Conservation (phyloP, 2,113 vertebrate genomes). For the Triplophysa tibetana region DNA sequence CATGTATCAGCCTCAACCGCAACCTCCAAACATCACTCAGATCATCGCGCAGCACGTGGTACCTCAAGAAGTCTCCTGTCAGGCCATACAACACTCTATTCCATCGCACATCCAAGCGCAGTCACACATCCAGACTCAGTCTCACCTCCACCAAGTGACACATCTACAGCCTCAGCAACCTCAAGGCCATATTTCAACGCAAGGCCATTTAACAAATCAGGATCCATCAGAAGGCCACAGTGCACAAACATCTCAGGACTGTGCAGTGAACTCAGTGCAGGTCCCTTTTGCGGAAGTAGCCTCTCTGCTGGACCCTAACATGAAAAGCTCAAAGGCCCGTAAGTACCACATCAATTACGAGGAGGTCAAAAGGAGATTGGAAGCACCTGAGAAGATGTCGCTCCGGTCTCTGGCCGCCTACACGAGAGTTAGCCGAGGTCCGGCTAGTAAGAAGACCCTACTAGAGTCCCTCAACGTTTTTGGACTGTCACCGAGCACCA, state of each 20-base stretch:
- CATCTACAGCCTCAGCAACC: constrained; percentile 52
- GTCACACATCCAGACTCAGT: constrained; percentile 55
- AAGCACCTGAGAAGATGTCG: constrained; percentile 80
- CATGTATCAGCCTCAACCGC: constrained; percentile 60
- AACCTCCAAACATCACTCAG: constrained; percentile 49
- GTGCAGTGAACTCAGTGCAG: constrained; percentile 39
- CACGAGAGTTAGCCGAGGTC: constrained; percentile 78
- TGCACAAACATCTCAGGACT: constrained; percentile 26
- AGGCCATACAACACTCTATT: constrained; percentile 42
- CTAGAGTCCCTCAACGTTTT: constrained; percentile 73
- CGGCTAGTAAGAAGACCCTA: constrained; percentile 76
- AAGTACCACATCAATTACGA: constrained; percentile 77
- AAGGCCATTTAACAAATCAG: constrained; percentile 49
- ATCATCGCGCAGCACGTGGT: constrained; percentile 52
- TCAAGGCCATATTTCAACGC: constrained; percentile 19
- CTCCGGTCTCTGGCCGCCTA: constrained; percentile 78
- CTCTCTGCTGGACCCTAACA: constrained; percentile 79
- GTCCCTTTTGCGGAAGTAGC: constrained; percentile 78
- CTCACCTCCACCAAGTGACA: constrained; percentile 61
- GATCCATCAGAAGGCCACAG: constrained; percentile 30
- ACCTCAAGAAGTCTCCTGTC: constrained; percentile 52
- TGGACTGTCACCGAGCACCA: constrained; percentile 77
- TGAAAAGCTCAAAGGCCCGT: constrained; percentile 80
- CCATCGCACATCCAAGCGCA: constrained; percentile 62
- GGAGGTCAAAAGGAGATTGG: constrained; percentile 76